Evolutionary conservation across 1,140 invertebrate genomes (phyloP).

Genomic region (Drosophila triauraria): DNA sequence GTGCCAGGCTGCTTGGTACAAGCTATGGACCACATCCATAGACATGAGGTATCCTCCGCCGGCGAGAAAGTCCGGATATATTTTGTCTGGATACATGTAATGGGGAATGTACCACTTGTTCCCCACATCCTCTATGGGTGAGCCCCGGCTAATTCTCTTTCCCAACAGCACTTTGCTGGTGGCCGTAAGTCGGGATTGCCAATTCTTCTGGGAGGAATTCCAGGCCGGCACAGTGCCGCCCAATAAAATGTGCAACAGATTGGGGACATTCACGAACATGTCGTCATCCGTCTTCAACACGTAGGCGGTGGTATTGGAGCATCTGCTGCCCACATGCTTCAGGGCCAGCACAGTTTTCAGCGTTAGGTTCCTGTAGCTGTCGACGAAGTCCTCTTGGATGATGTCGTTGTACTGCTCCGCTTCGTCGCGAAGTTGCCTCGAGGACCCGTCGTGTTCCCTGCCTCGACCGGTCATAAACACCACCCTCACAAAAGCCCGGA

Average conservation of each 20-base stretch:
- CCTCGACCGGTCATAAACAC: slow-evolving; percentile 67
- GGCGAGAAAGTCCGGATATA: slow-evolving; percentile 93
- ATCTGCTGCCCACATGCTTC: slow-evolving; percentile 91
- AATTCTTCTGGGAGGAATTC: slow-evolving; percentile 32
- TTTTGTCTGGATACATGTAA: slow-evolving; percentile 90
- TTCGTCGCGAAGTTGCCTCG: slow-evolving; percentile 51
- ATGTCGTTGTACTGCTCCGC: slow-evolving; percentile 88
- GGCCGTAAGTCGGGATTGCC: slow-evolving; percentile 48
- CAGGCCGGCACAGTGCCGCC: slow-evolving; percentile 72
- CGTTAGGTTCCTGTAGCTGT: slow-evolving; percentile 96
- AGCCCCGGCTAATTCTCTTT: slow-evolving; percentile 90
- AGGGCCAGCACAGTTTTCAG: slow-evolving; percentile 95
- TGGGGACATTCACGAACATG: slow-evolving; percentile 91
- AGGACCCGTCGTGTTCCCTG: slow-evolving; percentile 50
- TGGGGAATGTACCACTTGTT: slow-evolving; percentile 93
- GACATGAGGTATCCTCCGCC: slow-evolving; percentile 94
- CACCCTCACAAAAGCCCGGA: slow-evolving; percentile 50
- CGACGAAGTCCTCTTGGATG: slow-evolving; percentile 94
- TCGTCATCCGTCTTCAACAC: slow-evolving; percentile 94
- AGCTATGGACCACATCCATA: slow-evolving; percentile 87
- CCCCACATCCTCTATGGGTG: slow-evolving; percentile 88
- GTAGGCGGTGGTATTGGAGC: slow-evolving; percentile 87
- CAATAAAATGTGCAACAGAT: slow-evolving; percentile 85
- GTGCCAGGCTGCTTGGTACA: slow-evolving; percentile 90
- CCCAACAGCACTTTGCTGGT: slow-evolving; percentile 88